phyloP scores from a whole-genome alignment of 2,888 invertebrate genomes.

The Sicus ferrugineus region DNA sequence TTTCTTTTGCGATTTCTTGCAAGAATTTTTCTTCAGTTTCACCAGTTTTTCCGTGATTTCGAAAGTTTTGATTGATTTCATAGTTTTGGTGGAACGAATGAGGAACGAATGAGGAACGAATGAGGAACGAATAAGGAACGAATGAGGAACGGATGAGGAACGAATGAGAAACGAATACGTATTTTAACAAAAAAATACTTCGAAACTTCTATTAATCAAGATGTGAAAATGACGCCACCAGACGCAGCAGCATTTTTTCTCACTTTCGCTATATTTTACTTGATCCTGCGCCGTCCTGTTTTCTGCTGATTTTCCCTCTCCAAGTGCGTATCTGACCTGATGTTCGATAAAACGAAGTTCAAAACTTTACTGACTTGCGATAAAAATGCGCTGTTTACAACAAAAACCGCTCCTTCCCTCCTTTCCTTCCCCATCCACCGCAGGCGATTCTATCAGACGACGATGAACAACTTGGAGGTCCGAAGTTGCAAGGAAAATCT shows the following conservation, averaged over 20 bases:
- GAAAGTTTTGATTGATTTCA: not conserved
- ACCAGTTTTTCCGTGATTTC: not conserved
- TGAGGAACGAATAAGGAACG: not conserved
- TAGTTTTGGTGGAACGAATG: not conserved
- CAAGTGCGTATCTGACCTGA: not conserved
- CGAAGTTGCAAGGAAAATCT: too few species aligned
- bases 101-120: not conserved
- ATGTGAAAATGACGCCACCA: slow-evolving; percentile 20
- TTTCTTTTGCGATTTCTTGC: not conserved
- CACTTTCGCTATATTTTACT: not conserved
- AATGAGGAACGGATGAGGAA: not conserved
- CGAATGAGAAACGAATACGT: not conserved
- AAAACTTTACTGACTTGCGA: slow-evolving; percentile 24
- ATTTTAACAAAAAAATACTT: too few species aligned
- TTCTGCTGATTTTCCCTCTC: not conserved
- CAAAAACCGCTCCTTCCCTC: not conserved
- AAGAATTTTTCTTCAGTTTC: not conserved
- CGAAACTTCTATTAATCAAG: slow-evolving; percentile 28
- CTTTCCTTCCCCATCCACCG: not conserved
- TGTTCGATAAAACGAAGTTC: slow-evolving; percentile 25
- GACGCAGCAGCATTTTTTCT: not conserved
- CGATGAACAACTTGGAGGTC: too few species aligned
- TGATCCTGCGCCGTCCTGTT: not conserved
- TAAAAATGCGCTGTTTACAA: not conserved
- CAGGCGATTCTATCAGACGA: too few species aligned